Evolutionary conservation across 2,888 invertebrate species (phyloP), one percentile per base, ranked within the genome.

Genomic region (Papilio protenor): DNA sequence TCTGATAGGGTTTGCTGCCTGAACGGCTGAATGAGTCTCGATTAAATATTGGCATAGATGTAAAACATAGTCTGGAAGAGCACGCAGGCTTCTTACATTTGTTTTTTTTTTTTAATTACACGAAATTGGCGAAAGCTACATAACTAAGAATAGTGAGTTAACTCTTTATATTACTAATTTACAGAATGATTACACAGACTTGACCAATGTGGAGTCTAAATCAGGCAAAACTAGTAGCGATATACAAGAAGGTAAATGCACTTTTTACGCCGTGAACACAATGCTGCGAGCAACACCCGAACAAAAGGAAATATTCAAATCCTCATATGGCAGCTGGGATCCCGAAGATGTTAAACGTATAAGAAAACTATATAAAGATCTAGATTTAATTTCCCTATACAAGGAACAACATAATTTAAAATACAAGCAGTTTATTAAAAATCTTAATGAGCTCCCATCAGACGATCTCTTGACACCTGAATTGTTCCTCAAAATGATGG

Each of bases 251-350:
- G 98, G 98, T 59, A 99, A 99, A 91, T 99, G 99, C 88, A 96
- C 98, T 0, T 99, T 99, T 99, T 92, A 98, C 66, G 96, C 97
- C 0, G 97, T 98, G 55, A 96, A 96, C 72, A 97, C 98, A 61
- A 93, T 98, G 83, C 96, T 97, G 89, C 94, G 96, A 61, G 96
- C 96, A 16, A 96, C 94, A 71, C 92, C 95, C 0, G 91, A 95
- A 12, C 98, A 98, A 87, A 95, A 95, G 80, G 91, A 95, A 82
- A 92, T 97, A 21, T 95, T 98, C 90, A 89, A 95, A 83, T 95
- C 96, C 81, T 96, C 96, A 86, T 97, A 97, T 85, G 97, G 97
- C 12, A 80, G 79, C 73, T 86, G 91, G 79, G 96, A 97, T 81
- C 90, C 93, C 0, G 95, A 94, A 71, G 95, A 96, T 81, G 93